These are phyloP conservation scores for Epistrophe grossulariae DNA, from an alignment of 2,888 invertebrate species.

Conservation along the genomic window DNA sequence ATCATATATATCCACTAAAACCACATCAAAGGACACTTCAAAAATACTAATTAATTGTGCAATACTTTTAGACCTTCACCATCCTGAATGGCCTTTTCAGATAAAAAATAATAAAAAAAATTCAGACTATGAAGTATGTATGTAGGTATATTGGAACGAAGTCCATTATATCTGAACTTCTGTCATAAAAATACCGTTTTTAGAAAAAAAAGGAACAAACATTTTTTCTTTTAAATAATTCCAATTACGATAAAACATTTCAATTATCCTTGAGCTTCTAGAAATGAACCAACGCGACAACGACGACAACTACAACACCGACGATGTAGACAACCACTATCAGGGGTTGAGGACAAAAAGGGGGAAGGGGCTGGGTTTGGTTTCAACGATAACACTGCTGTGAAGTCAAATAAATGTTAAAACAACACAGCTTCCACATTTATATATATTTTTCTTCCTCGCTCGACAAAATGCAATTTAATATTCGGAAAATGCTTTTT, in stretches of 20 bases:
- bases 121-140: not conserved
- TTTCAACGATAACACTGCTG: slow-evolving; percentile 18
- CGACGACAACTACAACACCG: not conserved
- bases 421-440: slow-evolving; percentile 23
- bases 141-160: not conserved
- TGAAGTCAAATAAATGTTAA: slow-evolving; percentile 55
- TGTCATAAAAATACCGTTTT: slow-evolving; percentile 25
- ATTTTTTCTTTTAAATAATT: slow-evolving; percentile 14
- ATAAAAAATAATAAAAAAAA: not conserved
- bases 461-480: slow-evolving; percentile 60
- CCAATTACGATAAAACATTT: slow-evolving; percentile 62
- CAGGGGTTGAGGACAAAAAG: no score
- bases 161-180: slow-evolving; percentile 11
- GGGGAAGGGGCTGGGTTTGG: not conserved
- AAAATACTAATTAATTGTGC: slow-evolving; percentile 49
- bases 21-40: not conserved
- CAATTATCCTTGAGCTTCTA: slow-evolving; percentile 49
- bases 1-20: no score
- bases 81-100: not conserved
- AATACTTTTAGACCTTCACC: slow-evolving; percentile 24
- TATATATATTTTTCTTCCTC: slow-evolving; percentile 25
- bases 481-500: slow-evolving; percentile 54
- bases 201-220: not conserved
- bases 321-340: slow-evolving; percentile 12
- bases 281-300: not conserved